Base-by-base conservation (phyloP, 2,888 invertebrate genomes). In the Actias luna region DNA sequence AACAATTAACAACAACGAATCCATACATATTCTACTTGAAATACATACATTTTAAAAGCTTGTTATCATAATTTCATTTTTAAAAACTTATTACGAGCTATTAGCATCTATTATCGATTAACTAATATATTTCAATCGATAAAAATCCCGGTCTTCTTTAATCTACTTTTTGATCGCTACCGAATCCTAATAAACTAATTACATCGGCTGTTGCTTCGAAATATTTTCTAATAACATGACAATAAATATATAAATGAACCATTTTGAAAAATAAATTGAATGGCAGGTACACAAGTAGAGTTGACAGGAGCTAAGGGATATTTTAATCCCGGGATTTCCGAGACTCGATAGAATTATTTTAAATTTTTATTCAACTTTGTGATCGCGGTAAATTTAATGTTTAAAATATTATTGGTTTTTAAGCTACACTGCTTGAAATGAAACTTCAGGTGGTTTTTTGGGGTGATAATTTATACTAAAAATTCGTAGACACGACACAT, bases 211-310 rank as follows among this genome's bases (percentile, higher is more conserved):
- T 39, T 39, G 16, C 25, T 58, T 42, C 42, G 61, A 70, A 66
- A 72, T 70, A 66, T 69, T 65, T 66, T 65, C 63, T 36, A 59
- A 36, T 59, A 55, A 55, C 33, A n/a, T 57, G 16, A 42, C 55
- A 36, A 63, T 59, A 58, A 52, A 62, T 39, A 22, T 58, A 62
- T 39, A 58, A 25, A 58, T 68, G 64, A 67, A 58, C 69, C 65
- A 64, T 62, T 63, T 61, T 65, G 73, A 74, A 71, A 74, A n/a
- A 36, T 57, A 16, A 14, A 29, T 52, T 29, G 57, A 39, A 12
- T 14, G 61, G 22, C 27, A 22, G 61, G 29, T 27, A 18, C 29
- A 55, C n/a, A 22, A 27, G 29, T 55, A 55, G 55, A 29, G 55
- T 55, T 29, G 8, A 14, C n/a, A 55, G 5, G 29, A 25, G 2